phyloP scores from a whole-genome alignment of 2,888 invertebrate species.

The Stenurella melanura region DNA sequence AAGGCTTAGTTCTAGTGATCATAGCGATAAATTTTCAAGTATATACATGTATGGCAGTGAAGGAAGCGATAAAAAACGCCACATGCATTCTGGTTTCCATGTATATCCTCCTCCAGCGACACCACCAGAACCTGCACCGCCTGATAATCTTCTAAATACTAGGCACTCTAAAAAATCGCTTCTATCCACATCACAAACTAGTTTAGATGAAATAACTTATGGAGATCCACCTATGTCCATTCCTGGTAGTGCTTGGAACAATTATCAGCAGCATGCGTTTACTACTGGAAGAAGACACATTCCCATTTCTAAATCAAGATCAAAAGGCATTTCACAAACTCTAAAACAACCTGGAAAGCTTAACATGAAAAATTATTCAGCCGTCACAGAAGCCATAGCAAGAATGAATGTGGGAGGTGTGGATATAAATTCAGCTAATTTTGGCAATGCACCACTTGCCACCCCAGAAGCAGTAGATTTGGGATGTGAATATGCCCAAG shows the following conservation, averaged over 20 bases:
- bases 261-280: conserved; percentile 81
- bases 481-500: conserved; percentile 84
- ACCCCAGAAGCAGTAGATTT: conserved; percentile 86
- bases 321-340: conserved; percentile 82
- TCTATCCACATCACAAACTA: conserved; percentile 77
- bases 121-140: conserved; percentile 89
- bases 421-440: conserved; percentile 73
- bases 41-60: conserved; percentile 80
- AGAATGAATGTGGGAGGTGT: conserved; percentile 80
- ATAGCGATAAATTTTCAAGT: conserved; percentile 80
- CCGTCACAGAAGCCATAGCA: conserved; percentile 90
- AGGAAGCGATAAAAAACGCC: conserved; percentile 67
- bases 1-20: conserved; percentile 79
- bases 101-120: conserved; percentile 90
- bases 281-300: conserved; percentile 82
- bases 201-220: conserved; percentile 80
- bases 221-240: conserved; percentile 71
- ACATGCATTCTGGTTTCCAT: conserved; percentile 77
- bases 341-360: conserved; percentile 92
- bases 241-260: conserved; percentile 77
- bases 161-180: conserved; percentile 74
- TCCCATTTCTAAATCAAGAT: conserved; percentile 78
- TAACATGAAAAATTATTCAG: conserved; percentile 91
- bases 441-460: conserved; percentile 84
- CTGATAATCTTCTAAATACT: conserved; percentile 78